Conservation (phyloP, 2,888 invertebrate species). For the Labia minor region DNA sequence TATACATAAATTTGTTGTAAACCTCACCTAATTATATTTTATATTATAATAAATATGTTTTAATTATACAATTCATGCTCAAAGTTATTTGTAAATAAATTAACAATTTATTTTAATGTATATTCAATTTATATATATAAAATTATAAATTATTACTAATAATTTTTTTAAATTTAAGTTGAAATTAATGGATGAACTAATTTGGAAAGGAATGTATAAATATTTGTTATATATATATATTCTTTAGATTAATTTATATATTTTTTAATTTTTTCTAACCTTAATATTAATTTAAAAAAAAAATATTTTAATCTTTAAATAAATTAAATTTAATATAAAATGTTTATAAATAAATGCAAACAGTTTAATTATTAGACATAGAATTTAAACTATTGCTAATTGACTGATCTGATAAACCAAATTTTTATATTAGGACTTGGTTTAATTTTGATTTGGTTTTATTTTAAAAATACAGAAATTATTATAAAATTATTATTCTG, state of each 20-base stretch:
- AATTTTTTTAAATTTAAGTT: background rate
- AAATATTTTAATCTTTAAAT: background rate
- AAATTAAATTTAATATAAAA: background rate
- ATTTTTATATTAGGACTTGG: background rate
- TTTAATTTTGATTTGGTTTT: background rate
- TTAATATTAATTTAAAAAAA: background rate
- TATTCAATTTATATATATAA: background rate
- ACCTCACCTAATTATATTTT: background rate
- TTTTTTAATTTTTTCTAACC: background rate
- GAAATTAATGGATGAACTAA: background rate
- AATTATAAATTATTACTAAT: slow-evolving; percentile 9
- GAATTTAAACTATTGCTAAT: background rate
- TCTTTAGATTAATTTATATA: background rate
- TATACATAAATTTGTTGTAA: background rate
- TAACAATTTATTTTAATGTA: background rate
- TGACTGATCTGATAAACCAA: background rate
- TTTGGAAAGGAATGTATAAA: slow-evolving; percentile 3
- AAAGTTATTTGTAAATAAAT: slow-evolving; percentile 13
- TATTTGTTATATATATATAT: background rate
- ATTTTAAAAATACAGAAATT: too few relatives aligned
- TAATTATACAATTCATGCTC: background rate
- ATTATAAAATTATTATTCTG: too few relatives aligned
- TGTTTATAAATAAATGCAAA: background rate
- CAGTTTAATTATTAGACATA: background rate
- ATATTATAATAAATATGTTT: background rate